These are phyloP conservation scores for Montipora efflorescens DNA, from an alignment of 64 coral and sea anemone genomes.

Conservation along the genomic window DNA sequence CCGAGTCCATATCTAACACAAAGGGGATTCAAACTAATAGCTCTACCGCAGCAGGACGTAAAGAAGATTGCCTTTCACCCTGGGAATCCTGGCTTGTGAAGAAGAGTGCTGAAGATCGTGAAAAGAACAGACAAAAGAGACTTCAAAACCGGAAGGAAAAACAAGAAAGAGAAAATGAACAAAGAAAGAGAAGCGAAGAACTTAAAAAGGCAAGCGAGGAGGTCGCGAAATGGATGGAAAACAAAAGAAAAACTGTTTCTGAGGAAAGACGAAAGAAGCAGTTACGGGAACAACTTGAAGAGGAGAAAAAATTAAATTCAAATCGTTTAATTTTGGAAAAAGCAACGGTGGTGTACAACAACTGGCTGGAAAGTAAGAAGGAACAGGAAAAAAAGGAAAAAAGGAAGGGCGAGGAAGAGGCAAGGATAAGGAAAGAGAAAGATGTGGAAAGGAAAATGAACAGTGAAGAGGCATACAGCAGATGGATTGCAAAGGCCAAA, in stretches of 20 bases:
- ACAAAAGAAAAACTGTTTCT: constrained; percentile 64
- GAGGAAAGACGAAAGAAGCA: constrained; percentile 21
- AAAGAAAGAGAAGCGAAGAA: constrained; percentile 45
- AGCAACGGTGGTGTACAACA: constrained; percentile 60
- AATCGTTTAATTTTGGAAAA: constrained; percentile 75
- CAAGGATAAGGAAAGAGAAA: constrained; percentile 70
- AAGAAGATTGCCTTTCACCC: constrained; percentile 59
- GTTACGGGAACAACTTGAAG: constrained; percentile 45
- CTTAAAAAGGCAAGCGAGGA: constrained; percentile 57
- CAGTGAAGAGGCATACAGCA: constrained; percentile 86
- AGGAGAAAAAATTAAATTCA: constrained; percentile 62
- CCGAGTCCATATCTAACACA: constrained; percentile 37
- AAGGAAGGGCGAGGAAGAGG: constrained; percentile 63
- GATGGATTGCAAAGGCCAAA: constrained; percentile 80
- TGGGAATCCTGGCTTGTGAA: constrained; percentile 90
- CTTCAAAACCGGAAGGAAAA: constrained; percentile 67
- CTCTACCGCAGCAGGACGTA: neutral
- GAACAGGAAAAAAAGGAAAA: constrained; percentile 50
- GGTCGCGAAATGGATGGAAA: constrained; percentile 60
- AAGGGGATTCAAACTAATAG: neutral
- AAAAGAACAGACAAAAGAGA: constrained; percentile 58
- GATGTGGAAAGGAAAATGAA: constrained; percentile 78
- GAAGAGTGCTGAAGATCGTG: constrained; percentile 83
- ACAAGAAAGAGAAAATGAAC: constrained; percentile 41
- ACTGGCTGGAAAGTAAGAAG: constrained; percentile 78